A percentile compares a stretch with the other conserved stretches of the same genome.
These are phyloP conservation scores for Rhopilema esculentum DNA, from an alignment of 30 jellyfish, hydroid and myxozoan species.

Conservation along the genomic window DNA sequence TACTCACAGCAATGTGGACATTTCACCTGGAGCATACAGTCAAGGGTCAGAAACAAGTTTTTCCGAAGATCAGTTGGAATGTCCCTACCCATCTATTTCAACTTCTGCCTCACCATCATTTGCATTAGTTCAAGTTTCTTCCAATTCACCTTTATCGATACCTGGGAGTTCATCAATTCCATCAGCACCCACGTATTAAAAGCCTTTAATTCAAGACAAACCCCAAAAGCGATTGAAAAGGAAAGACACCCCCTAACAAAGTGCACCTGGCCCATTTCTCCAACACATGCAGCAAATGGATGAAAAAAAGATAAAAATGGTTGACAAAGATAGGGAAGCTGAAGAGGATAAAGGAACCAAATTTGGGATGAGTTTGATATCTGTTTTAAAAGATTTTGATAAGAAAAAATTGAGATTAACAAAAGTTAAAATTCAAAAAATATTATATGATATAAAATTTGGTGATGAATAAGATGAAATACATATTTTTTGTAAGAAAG, in stretches of 20 bases:
- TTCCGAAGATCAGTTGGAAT: constrained; percentile 6
- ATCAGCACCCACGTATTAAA: neutral
- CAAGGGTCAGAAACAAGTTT: neutral
- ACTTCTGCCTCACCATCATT: neutral
- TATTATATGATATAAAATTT: too few relatives aligned
- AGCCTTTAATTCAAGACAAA: neutral
- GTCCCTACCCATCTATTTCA: neutral
- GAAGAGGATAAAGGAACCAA: too few relatives aligned
- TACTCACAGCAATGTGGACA: constrained; percentile 1
- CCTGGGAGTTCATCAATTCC: too few relatives aligned
- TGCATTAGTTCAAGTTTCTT: neutral
- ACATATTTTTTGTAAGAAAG: too few relatives aligned
- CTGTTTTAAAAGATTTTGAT: too few relatives aligned
- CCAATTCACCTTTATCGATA: too few relatives aligned
- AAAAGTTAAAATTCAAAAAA: too few relatives aligned
- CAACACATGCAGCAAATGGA: neutral
- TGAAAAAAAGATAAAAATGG: too few relatives aligned
- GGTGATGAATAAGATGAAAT: too few relatives aligned
- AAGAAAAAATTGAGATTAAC: too few relatives aligned
- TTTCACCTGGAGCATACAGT: neutral
- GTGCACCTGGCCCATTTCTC: neutral
- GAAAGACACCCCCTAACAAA: neutral
- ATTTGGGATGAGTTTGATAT: too few relatives aligned
- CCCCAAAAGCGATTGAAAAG: neutral
- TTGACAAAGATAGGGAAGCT: too few relatives aligned